Base-by-base conservation (phyloP, 2,113 vertebrate genomes). In the Esox niger region DNA sequence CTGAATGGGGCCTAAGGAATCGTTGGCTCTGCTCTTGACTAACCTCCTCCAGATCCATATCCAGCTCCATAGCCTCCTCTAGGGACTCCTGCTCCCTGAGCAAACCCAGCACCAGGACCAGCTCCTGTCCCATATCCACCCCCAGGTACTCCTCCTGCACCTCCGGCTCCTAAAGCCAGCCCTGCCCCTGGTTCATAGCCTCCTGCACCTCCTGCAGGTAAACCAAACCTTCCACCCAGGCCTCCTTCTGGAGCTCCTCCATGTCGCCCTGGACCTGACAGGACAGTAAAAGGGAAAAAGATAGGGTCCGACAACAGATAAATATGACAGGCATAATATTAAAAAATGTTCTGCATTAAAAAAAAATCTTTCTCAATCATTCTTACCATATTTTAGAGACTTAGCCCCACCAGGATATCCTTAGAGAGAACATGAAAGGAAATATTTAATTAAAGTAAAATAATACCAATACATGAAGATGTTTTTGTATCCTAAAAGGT, bases 331-430 rank as follows among this genome's bases (percentile, higher is more conserved):
- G 11, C 38, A 43, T 57, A 29, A 2, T 25, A 21, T 57, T 57
- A 27, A 57, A 27, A 25, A 15, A 43, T 57, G n/a, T 57, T 57
- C 11, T 15, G 27, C 25, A 57, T 17, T 29, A 13, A 59, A 17
- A 23, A 2, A 20, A 25, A 52, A 62, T n/a, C n/a, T n/a, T n/a
- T n/a, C n/a, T n/a, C n/a, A 59, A 71, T 1, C 26, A 23, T 26
- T 5, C 61, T 20, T 21, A 80, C 83, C 71, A 58, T 85, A 85
- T 80, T 81, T 82, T 17, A 79, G 64, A 62, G 84, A 70, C 63
- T 83, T 84, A 32, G 79, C n/a, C 69, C 80, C 79, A 67, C 75
- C 75, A 64, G 74, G 72, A 82, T 81, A 82, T 60, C 38, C 81
- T 87, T 27, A 35, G 52, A 54, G 46, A 71, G 2, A 75, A 20